Evolutionary conservation across 2,888 invertebrate genomes (phyloP).

Genomic region (Griposia aprilina): DNA sequence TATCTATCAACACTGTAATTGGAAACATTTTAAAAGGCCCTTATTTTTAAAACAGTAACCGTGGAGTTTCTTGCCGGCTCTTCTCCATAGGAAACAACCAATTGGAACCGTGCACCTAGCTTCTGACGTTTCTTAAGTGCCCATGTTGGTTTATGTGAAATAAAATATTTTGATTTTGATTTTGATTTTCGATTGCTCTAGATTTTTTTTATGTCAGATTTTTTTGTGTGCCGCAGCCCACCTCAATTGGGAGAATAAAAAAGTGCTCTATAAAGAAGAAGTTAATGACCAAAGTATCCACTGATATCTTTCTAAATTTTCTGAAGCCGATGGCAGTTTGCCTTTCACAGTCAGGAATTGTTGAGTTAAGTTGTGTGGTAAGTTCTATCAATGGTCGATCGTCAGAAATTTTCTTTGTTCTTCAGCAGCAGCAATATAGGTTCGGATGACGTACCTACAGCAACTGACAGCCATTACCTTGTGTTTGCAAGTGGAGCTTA

Average conservation of each 20-base stretch:
- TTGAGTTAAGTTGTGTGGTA: neutral
- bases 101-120: too few species aligned
- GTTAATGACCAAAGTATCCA: neutral
- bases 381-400: neutral
- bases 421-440: too few species aligned
- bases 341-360: neutral
- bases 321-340: neutral
- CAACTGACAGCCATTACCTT: neutral
- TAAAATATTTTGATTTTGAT: too few species aligned
- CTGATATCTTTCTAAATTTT: neutral
- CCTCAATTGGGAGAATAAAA: neutral
- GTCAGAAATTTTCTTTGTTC: neutral
- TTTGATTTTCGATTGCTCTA: neutral
- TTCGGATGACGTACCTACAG: neutral
- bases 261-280: neutral
- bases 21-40: too few species aligned
- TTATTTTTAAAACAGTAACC: too few species aligned
- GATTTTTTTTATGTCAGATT: neutral
- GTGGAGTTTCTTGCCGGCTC: too few species aligned
- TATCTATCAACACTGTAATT: too few species aligned
- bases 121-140: too few species aligned
- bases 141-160: too few species aligned
- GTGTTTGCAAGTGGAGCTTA: neutral
- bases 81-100: too few species aligned
- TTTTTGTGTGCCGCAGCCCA: neutral